A percentile compares a stretch with the other conserved stretches of the same genome.
Conservation (phyloP, 2,797 vertebrate species). For the Lophius americanus region DNA sequence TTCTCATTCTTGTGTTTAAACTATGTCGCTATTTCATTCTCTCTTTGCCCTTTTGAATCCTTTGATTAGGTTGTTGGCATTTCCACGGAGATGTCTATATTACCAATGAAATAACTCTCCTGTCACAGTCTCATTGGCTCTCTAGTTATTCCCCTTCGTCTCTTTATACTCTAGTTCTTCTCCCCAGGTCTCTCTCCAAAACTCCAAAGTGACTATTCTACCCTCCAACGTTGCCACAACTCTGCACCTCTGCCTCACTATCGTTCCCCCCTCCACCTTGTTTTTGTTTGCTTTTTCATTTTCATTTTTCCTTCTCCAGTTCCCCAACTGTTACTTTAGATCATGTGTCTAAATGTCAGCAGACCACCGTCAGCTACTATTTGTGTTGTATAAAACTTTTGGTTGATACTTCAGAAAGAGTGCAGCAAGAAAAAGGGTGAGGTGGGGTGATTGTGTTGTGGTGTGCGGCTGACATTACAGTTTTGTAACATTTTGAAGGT, state of each 20-base stretch:
- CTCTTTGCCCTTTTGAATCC: slow-evolving; percentile 72
- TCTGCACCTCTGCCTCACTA: slow-evolving; percentile 24
- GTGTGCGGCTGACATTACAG: slow-evolving; percentile 59
- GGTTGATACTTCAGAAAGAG: slow-evolving; percentile 37
- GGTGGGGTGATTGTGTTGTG: slow-evolving; percentile 19
- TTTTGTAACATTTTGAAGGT: slow-evolving; percentile 66
- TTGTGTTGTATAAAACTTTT: slow-evolving; percentile 65
- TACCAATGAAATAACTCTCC: slow-evolving; percentile 75
- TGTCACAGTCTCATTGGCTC: slow-evolving; percentile 68
- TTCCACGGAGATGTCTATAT: slow-evolving; percentile 79
- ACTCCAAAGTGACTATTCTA: slow-evolving; percentile 30
- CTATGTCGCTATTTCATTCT: slow-evolving; percentile 8
- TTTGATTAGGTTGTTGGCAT: slow-evolving; percentile 81
- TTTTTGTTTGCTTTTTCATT: slow-evolving; percentile 34
- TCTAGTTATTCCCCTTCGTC: slow-evolving; percentile 46
- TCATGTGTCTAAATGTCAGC: slow-evolving; percentile 68
- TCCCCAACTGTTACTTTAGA: slow-evolving; percentile 42
- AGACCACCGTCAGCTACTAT: slow-evolving; percentile 56
- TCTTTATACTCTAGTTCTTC: slow-evolving; percentile 56
- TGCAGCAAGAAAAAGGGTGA: slow-evolving; percentile 13
- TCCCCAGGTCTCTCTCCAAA: slow-evolving; percentile 41
- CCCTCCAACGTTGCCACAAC: slow-evolving; percentile 23
- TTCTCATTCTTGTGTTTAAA: slow-evolving; percentile 18
- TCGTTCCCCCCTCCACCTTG: slow-evolving; percentile 19
- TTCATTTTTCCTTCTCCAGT: slow-evolving; percentile 39